Conservation (phyloP, 1,140 invertebrate species). For the Archivesica marissinica region DNA sequence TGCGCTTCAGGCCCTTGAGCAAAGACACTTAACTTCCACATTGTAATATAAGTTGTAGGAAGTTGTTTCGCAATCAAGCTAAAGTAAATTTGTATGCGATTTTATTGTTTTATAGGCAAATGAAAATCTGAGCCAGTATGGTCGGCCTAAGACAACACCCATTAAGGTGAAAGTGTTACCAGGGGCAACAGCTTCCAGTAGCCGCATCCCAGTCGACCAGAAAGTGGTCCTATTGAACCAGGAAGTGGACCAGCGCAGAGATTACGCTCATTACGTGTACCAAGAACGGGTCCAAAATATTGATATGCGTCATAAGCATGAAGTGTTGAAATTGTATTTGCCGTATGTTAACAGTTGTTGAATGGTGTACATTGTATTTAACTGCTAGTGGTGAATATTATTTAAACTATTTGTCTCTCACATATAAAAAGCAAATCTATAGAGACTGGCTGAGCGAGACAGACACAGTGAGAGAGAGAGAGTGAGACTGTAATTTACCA, state of each 20-base stretch:
- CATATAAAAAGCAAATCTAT: not conserved
- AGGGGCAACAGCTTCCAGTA: conserved; percentile 64
- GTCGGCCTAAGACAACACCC: conserved; percentile 59
- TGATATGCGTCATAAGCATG: conserved; percentile 65
- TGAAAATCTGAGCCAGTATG: conserved; percentile 67
- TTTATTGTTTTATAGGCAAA: conserved; percentile 67
- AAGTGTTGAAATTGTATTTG: conserved; percentile 74
- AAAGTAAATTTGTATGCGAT: too few species aligned
- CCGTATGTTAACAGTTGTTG: conserved; percentile 70
- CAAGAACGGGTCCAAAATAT: conserved; percentile 72
- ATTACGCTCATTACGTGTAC: conserved; percentile 75
- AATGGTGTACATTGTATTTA: not conserved
- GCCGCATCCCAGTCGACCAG: conserved; percentile 64
- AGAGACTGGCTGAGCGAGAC: too few species aligned
- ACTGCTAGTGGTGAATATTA: not conserved
- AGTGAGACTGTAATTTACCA: too few species aligned
- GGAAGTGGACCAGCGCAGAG: conserved; percentile 73
- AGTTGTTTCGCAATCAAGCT: too few species aligned
- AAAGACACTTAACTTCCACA: too few species aligned
- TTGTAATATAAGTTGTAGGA: too few species aligned
- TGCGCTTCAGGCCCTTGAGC: too few species aligned
- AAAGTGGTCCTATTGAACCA: conserved; percentile 48
- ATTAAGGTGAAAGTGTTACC: conserved; percentile 75
- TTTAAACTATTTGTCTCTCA: not conserved
- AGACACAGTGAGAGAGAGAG: too few species aligned